Evolutionary conservation across 2,888 invertebrate species (phyloP), one percentile per base, ranked within the genome.

Genomic region (Zygaena filipendulae): DNA sequence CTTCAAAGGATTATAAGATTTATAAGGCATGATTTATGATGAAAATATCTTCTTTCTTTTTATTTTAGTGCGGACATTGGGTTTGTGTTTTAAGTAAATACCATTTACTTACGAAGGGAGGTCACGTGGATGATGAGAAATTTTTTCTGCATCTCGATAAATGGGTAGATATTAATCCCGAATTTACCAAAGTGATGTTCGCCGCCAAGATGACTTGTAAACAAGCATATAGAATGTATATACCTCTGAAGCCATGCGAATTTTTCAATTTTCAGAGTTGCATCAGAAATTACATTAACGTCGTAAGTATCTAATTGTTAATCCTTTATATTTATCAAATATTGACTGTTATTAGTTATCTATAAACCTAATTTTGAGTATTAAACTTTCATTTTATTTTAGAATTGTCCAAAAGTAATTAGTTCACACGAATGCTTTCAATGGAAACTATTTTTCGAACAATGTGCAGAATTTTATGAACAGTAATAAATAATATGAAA

Each of bases 381-480:
- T 24, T 25, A 24, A 9, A 11, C 46, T 35, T 25, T 13, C 7
- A 13, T 32, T 30, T 30, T 27, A 13, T 68, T 66, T 9, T 60
- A 74, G 74, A 46, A 61, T 16, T 74, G 74, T 35, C 74, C 74
- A 10, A 36, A 35, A 2, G 13, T 43, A 4, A 39, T 63, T 27
- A 41, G 52, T 8, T 47, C 49, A 0, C 30, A 36, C 29, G 42
- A 44, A 27, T 72, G 72, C 32, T 9, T 27, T 0, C 46, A 59
- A 40, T 45, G 53, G 27, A 56, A 55, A 32, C 36, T 40, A 4
- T 68, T 66, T 36, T 60, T 47, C 23, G 50, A 54, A 3, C 55
- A 59, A 27, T 74, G 71, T 33, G 49, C 45, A 36, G 50, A 60
- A 10, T 68, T n/a, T n/a, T n/a, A n/a, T n/a, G n/a, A n/a, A n/a